A percentile compares a stretch with the other conserved stretches of the same genome.
These are phyloP conservation scores for Indri indri DNA, from an alignment of 2,113 vertebrate species.

Conservation along the genomic window DNA sequence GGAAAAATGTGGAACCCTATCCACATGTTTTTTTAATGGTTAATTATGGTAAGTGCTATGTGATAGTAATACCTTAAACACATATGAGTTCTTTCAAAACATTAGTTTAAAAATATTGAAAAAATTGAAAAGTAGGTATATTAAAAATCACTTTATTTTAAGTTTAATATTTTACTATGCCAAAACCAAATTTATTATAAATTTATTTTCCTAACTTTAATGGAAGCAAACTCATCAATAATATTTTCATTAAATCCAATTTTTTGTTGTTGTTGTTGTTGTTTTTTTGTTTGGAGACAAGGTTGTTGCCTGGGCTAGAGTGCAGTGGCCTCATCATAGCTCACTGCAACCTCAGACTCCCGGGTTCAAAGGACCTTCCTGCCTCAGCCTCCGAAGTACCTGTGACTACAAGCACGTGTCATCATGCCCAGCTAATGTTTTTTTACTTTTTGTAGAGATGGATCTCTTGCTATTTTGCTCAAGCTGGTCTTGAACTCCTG, in stretches of 20 bases:
- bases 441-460: no score
- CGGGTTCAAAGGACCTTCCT: no score
- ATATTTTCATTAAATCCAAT: not conserved
- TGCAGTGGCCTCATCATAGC: no score
- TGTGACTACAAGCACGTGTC: no score
- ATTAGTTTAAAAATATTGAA: not conserved
- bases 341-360: no score
- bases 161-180: not conserved
- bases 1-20: not conserved
- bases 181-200: not conserved
- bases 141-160: not conserved
- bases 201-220: not conserved
- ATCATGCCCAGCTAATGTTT: no score
- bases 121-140: not conserved
- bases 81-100: not conserved
- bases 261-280: no score
- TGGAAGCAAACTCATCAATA: not conserved
- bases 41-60: not conserved
- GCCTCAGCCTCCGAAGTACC: no score
- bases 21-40: not conserved
- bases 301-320: no score
- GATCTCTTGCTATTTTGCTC: no score
- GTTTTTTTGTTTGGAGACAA: not conserved
- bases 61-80: not conserved
- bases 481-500: no score